Conservation (phyloP, 2,888 invertebrate species). For the Sesia apiformis region DNA sequence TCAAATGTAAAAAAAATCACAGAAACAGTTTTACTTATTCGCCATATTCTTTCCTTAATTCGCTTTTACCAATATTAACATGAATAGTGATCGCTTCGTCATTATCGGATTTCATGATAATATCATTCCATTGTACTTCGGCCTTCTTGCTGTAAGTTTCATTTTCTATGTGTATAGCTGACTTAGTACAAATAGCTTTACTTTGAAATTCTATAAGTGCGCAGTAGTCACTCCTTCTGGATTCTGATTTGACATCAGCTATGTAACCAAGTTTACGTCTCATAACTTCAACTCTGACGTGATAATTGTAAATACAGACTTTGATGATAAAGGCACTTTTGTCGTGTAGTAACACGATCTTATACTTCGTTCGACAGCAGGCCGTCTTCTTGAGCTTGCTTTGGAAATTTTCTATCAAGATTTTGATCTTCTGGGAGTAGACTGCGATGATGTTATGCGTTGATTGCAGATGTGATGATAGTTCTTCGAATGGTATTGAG, state of each 20-base stretch:
- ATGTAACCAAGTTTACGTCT: conserved; percentile 58
- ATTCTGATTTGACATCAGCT: conserved; percentile 49
- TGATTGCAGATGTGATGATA: conserved; percentile 50
- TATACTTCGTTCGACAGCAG: conserved; percentile 65
- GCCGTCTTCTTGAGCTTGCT: conserved; percentile 64
- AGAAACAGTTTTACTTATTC: conserved; percentile 28
- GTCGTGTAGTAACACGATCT: conserved; percentile 57
- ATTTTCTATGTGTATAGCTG: conserved; percentile 60
- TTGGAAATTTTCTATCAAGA: conserved; percentile 66
- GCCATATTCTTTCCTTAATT: conserved; percentile 35
- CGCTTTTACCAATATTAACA: conserved; percentile 56
- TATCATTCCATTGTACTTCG: conserved; percentile 64
- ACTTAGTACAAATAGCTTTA: conserved; percentile 57
- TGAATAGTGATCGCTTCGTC: conserved; percentile 67
- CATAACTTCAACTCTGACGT: conserved; percentile 64
- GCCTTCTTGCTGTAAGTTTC: conserved; percentile 65
- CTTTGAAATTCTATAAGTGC: conserved; percentile 66
- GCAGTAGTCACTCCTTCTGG: conserved; percentile 60
- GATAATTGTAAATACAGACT: conserved; percentile 67
- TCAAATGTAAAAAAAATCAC: neutral
- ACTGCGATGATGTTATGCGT: conserved; percentile 63
- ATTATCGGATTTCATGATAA: conserved; percentile 55
- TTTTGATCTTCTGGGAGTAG: conserved; percentile 66
- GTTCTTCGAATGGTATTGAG: conserved; percentile 56
- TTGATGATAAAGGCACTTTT: conserved; percentile 68